Evolutionary conservation across 2,888 invertebrate species (phyloP).

Genomic region (Calameuta idolon): DNA sequence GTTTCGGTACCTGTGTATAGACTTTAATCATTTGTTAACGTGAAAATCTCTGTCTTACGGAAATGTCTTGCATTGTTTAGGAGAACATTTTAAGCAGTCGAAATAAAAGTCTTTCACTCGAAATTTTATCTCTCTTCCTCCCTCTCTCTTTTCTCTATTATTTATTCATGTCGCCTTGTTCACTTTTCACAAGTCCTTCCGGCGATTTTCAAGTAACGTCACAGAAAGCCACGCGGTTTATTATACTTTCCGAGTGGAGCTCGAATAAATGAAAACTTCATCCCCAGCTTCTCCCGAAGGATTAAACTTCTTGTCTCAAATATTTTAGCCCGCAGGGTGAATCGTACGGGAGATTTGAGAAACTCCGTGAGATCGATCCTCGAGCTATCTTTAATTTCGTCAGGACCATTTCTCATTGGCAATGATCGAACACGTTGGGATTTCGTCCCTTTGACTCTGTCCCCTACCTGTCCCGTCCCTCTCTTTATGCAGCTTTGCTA

Average conservation of each 20-base stretch:
- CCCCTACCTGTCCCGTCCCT: background rate
- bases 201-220: background rate
- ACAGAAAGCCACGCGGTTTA: background rate
- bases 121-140: background rate
- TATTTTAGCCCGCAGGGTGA: background rate
- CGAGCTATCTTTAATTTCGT: background rate
- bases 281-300: background rate
- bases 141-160: background rate
- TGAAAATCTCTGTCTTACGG: too few relatives aligned
- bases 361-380: background rate
- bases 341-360: background rate
- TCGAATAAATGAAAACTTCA: background rate
- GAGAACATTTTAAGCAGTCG: too few relatives aligned
- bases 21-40: background rate
- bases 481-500: background rate
- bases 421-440: background rate
- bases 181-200: background rate
- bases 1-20: background rate
- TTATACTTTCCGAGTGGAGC: background rate
- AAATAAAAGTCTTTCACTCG: background rate
- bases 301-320: background rate
- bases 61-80: too few relatives aligned
- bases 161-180: background rate
- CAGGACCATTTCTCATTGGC: background rate
- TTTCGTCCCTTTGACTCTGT: background rate